A percentile compares a stretch with the other conserved stretches of the same genome.
Evolutionary conservation across 35 echinoderm and acorn worm genomes (phyloP).

Genomic region (Strongylocentrotus purpuratus): DNA sequence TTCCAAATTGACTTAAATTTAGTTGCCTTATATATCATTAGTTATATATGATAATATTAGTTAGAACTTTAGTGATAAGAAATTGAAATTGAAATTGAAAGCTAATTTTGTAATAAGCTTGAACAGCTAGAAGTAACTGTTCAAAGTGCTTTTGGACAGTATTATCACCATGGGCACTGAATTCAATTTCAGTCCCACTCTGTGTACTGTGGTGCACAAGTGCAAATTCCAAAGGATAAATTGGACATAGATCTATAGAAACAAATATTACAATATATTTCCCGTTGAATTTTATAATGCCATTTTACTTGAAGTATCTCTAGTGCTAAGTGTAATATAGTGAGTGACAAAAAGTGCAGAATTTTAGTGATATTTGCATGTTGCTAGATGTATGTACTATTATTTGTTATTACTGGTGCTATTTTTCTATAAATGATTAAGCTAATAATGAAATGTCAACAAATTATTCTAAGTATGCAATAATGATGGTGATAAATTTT

Average conservation of each 20-base stretch:
- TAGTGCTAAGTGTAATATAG: background rate
- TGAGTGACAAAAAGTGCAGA: background rate
- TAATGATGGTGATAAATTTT: background rate
- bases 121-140: too few relatives aligned
- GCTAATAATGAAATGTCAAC: background rate
- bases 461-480: background rate
- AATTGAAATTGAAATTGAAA: too few relatives aligned
- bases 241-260: background rate
- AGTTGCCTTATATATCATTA: too few relatives aligned
- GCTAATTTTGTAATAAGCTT: too few relatives aligned
- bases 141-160: too few relatives aligned
- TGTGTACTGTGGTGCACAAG: background rate
- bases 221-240: background rate
- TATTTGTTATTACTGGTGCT: conserved; percentile 2
- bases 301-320: background rate
- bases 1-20: too few relatives aligned
- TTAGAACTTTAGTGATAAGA: too few relatives aligned
- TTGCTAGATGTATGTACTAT: background rate
- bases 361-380: background rate
- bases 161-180: too few relatives aligned
- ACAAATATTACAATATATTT: background rate
- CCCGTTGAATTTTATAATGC: background rate
- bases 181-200: too few relatives aligned
- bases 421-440: background rate
- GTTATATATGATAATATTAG: too few relatives aligned